Evolutionary conservation across 2,888 invertebrate genomes (phyloP).

Genomic region (Crematogaster levior): DNA sequence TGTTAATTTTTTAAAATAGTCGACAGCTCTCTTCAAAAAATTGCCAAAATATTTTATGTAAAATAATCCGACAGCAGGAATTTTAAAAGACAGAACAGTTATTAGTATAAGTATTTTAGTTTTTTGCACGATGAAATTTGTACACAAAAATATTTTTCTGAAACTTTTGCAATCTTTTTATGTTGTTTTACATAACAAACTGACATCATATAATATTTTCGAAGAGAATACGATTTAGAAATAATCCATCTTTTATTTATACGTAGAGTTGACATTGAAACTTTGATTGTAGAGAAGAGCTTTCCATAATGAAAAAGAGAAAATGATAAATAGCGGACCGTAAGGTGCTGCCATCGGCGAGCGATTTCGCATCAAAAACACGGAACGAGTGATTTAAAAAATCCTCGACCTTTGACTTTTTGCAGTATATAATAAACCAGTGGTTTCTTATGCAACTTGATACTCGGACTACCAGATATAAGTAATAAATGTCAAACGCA

Average conservation of each 20-base stretch:
- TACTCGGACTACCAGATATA: constrained; percentile 2
- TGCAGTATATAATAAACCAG: constrained; percentile 55
- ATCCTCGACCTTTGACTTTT: constrained; percentile 75
- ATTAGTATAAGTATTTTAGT: background rate
- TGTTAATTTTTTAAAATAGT: background rate
- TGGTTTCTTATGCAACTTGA: constrained; percentile 55
- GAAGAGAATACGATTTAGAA: constrained; percentile 72
- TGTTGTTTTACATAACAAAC: background rate
- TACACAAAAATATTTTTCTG: background rate
- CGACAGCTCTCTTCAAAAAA: background rate
- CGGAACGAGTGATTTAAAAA: constrained; percentile 20
- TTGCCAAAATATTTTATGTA: background rate
- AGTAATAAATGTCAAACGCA: constrained; percentile 46
- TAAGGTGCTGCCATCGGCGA: constrained; percentile 42
- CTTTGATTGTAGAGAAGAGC: constrained; percentile 76
- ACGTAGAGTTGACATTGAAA: constrained; percentile 78
- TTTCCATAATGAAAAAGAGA: constrained; percentile 37
- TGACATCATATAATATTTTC: background rate
- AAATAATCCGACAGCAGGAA: background rate
- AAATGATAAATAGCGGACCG: constrained; percentile 1
- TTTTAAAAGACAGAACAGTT: background rate
- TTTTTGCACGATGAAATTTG: background rate
- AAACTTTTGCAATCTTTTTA: background rate
- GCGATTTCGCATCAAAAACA: constrained; percentile 5
- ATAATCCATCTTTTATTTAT: constrained; percentile 84